Evolutionary conservation across 2,797 vertebrate genomes (phyloP).

Genomic region (Chrosomus eos): DNA sequence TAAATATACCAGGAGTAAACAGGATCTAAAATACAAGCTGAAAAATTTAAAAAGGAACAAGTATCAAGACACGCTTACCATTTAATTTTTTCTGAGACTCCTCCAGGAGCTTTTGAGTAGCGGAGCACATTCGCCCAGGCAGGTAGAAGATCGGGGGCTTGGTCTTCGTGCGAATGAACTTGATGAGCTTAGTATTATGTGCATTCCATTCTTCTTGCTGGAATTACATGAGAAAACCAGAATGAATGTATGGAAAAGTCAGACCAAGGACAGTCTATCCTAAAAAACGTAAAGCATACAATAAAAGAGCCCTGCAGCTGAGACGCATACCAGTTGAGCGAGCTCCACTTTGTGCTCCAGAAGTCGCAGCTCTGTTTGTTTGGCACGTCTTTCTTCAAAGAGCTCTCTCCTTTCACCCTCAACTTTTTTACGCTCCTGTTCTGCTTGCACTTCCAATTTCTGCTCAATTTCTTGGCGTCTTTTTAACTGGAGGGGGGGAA

Average conservation of each 20-base stretch:
- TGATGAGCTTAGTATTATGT: constrained; percentile 92
- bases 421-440: constrained; percentile 93
- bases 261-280: not conserved
- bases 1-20: not conserved
- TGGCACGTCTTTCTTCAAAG: constrained; percentile 96
- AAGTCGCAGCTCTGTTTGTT: constrained; percentile 95
- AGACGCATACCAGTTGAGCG: constrained; percentile 91
- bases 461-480: constrained; percentile 95
- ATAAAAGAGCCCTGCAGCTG: not conserved
- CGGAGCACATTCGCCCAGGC: constrained; percentile 95
- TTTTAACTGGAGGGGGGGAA: constrained; percentile 84
- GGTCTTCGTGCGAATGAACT: constrained; percentile 96
- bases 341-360: constrained; percentile 98
- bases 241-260: not conserved
- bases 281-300: not conserved
- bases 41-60: not conserved
- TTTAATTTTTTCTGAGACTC: constrained; percentile 98
- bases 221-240: not conserved
- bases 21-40: not conserved
- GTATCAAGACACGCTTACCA: constrained; percentile 73
- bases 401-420: constrained; percentile 94
- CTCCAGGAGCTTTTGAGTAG: constrained; percentile 93
- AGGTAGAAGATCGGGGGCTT: constrained; percentile 94
- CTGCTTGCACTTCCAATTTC: constrained; percentile 97
- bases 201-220: constrained; percentile 99